A percentile compares a stretch with the other conserved stretches of the same genome.
Evolutionary conservation across 2,797 vertebrate genomes (phyloP).

Genomic region (Cynodonichthys magdalenae): DNA sequence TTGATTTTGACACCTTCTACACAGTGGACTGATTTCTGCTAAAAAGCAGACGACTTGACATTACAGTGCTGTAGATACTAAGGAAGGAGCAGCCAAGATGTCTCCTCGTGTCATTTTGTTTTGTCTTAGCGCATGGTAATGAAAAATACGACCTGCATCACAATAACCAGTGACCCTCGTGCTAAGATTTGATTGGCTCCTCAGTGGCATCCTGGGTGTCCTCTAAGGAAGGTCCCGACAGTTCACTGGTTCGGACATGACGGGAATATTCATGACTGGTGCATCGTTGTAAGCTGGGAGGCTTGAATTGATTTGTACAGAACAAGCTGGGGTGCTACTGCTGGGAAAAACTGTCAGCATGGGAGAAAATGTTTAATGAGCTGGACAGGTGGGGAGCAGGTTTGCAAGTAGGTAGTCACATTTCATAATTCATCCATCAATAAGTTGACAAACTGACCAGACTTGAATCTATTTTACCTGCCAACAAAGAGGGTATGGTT

Average conservation of each 20-base stretch:
- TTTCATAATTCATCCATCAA: not conserved
- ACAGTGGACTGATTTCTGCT: slow-evolving; percentile 11
- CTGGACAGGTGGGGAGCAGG: not conserved
- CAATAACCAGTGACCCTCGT: slow-evolving; percentile 68
- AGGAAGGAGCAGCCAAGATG: slow-evolving; percentile 48
- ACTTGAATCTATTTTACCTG: slow-evolving; percentile 2
- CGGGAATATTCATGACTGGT: slow-evolving; percentile 71
- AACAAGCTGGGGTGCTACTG: slow-evolving; percentile 40
- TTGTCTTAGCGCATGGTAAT: slow-evolving; percentile 61
- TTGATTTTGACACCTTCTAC: not conserved
- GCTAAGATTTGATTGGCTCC: slow-evolving; percentile 64
- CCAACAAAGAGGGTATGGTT: not conserved
- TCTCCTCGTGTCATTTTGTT: slow-evolving; percentile 55
- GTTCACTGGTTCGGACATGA: slow-evolving; percentile 55
- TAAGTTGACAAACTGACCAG: not conserved
- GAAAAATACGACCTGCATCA: slow-evolving; percentile 69
- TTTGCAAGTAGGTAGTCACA: not conserved
- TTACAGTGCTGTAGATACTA: slow-evolving; percentile 6
- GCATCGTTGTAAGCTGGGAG: slow-evolving; percentile 46
- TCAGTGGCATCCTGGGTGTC: slow-evolving; percentile 57
- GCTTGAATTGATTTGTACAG: slow-evolving; percentile 55
- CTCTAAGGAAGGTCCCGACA: slow-evolving; percentile 69
- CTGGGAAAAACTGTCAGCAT: slow-evolving; percentile 4
- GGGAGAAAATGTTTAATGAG: slow-evolving; percentile 7
- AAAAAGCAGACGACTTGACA: slow-evolving; percentile 26